Evolutionary conservation across 2,113 vertebrate genomes (phyloP).

Genomic region (Donacobius atricapilla): DNA sequence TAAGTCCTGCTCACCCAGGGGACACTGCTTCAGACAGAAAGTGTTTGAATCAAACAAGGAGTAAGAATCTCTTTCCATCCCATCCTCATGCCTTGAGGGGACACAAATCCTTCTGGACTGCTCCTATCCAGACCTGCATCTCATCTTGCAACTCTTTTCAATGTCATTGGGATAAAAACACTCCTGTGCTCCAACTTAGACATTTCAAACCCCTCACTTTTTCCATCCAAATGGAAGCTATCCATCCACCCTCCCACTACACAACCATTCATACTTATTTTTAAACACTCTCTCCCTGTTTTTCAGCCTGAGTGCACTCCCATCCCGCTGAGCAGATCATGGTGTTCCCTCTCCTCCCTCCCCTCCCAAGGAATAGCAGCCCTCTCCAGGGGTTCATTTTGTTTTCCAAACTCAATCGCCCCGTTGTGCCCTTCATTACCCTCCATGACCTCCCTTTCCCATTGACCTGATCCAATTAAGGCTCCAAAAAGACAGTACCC

Average conservation of each 20-base stretch:
- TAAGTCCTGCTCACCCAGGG: neutral
- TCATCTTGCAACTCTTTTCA: neutral
- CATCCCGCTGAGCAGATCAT: fast-evolving
- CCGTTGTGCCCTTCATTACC: neutral
- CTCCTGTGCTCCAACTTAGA: neutral
- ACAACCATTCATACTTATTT: neutral
- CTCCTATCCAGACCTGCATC: neutral
- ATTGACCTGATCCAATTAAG: neutral
- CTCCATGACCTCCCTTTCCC: neutral
- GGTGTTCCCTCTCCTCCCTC: neutral
- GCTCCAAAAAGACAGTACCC: fast-evolving
- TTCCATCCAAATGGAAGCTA: neutral
- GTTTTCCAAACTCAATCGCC: neutral
- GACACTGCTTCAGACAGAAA: neutral
- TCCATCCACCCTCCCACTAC: neutral
- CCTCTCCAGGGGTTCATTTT: neutral
- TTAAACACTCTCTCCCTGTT: neutral
- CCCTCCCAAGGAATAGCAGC: neutral
- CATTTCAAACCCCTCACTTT: neutral
- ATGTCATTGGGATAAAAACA: neutral
- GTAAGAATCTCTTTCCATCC: neutral
- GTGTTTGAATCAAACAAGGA: neutral
- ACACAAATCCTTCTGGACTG: neutral
- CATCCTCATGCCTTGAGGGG: neutral
- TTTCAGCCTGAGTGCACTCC: neutral